A percentile compares a stretch with the other conserved stretches of the same genome.
These are phyloP conservation scores for Pteromalus puparum DNA, from an alignment of 1,140 invertebrate species.

Conservation along the genomic window DNA sequence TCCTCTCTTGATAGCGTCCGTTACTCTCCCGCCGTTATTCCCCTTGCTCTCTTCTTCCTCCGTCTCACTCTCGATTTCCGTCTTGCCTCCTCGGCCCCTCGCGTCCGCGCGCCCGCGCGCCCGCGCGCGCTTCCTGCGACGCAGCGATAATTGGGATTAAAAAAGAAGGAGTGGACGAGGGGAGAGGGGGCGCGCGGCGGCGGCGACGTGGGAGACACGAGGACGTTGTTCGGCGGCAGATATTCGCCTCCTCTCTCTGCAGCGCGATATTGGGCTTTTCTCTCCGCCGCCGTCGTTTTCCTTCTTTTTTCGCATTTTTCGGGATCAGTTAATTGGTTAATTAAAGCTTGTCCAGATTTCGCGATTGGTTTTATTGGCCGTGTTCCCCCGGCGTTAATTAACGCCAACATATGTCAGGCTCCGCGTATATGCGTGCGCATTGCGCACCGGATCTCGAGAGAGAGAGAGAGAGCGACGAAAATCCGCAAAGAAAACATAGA, in stretches of 20 bases:
- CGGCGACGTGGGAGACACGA: constrained; percentile 10
- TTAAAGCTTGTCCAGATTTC: not conserved
- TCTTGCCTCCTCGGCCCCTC: not conserved
- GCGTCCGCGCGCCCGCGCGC: not conserved
- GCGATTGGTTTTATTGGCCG: not conserved
- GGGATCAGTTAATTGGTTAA: constrained; percentile 9
- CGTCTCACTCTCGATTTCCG: constrained; percentile 41
- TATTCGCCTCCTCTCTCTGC: not conserved
- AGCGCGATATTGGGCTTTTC: not conserved
- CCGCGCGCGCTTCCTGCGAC: constrained; percentile 46
- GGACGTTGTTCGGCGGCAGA: not conserved
- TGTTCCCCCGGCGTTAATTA: not conserved
- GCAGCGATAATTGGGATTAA: constrained; percentile 53
- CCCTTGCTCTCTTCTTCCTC: constrained; percentile 7
- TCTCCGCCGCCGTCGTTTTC: not conserved
- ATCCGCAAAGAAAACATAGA: too few relatives aligned
- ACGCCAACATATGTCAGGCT: not conserved
- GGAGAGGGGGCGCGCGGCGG: not conserved
- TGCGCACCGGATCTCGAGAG: too few relatives aligned
- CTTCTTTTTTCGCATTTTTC: not conserved
- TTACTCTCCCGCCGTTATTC: constrained; percentile 47
- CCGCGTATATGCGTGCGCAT: not conserved
- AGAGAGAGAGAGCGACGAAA: too few relatives aligned
- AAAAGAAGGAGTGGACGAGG: constrained; percentile 38
- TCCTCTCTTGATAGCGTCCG: constrained; percentile 50